phyloP scores from a whole-genome alignment of 2,113 vertebrate genomes.

The Peromyscus leucopus region DNA sequence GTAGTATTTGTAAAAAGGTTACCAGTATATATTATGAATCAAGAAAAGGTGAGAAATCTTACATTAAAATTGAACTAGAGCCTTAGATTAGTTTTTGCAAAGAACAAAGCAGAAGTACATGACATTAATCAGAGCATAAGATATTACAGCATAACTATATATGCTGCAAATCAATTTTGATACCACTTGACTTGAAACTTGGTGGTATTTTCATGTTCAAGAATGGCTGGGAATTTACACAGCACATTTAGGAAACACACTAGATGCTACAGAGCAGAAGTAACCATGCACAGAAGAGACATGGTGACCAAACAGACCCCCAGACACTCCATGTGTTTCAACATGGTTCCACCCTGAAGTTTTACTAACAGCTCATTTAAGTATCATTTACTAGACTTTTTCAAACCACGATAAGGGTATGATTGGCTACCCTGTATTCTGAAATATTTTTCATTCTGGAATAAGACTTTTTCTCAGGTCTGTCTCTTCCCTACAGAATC shows the following conservation, averaged over 20 bases:
- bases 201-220: not conserved
- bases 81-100: conserved; percentile 41
- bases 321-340: not conserved
- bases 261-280: not conserved
- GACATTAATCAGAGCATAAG: not conserved
- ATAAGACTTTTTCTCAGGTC: not conserved
- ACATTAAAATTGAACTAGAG: conserved; percentile 10
- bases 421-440: not conserved
- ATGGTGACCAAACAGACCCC: not conserved
- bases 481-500: not conserved
- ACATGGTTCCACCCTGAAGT: not conserved
- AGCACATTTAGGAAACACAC: not conserved
- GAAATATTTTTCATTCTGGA: not conserved
- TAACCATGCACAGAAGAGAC: not conserved
- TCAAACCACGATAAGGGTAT: not conserved
- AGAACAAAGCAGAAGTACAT: not conserved
- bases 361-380: not conserved
- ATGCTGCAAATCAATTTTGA: conserved; percentile 12
- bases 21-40: conserved; percentile 56
- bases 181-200: conserved; percentile 21
- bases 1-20: conserved; percentile 51
- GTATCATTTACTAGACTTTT: not conserved
- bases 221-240: not conserved
- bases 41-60: conserved; percentile 64
- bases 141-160: not conserved